Evolutionary conservation across 2,888 invertebrate genomes (phyloP), one percentile per base, ranked within the genome.

Genomic region (Miltochrista miniata): DNA sequence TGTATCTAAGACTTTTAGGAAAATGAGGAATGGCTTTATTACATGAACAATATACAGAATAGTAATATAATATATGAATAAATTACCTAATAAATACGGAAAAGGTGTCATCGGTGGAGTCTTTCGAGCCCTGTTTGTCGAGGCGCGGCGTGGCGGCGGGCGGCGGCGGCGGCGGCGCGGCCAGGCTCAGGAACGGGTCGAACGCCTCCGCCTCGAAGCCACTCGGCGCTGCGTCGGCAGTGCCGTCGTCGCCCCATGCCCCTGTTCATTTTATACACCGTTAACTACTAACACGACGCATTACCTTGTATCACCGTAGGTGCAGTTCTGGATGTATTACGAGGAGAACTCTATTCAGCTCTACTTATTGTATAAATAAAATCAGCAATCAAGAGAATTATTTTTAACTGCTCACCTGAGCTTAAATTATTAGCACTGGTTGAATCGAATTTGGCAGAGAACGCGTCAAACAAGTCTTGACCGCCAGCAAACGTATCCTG

Each of bases 371-470:
- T 11, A 14, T 2, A 37, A 37, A 2, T 9, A 1, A 35, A 13
- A 2, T n/a, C 8, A 14, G 1, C 5, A 12, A 7, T 12, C 8
- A 37, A 15, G 15, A 15, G 9, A 13, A 10, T 18, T 18, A 11
- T 8, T 36, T 36, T 37, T 15, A 10, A 11, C 9, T 35, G 75
- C 68, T 76, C 72, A 84, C 87, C 83, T 47, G 79, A 71, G 41
- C 81, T 82, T 54, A 81, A 68, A 35, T 82, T 84, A 56, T 83
- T 87, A 13, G 79, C 79, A 39, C 90, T 87, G 5, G 94, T 95
- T 34, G 94, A 95, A 64, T 97, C 97, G 72, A 98, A 98, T 80
- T 97, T 97, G 1, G 96, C 96, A 2, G 97, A 95, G 70, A 98
- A 98, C 0, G 96, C 97, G 80, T 98, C 98, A 66, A 98, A 98